Conservation (phyloP, 2,113 vertebrate genomes). For the Macrotis lagotis region DNA sequence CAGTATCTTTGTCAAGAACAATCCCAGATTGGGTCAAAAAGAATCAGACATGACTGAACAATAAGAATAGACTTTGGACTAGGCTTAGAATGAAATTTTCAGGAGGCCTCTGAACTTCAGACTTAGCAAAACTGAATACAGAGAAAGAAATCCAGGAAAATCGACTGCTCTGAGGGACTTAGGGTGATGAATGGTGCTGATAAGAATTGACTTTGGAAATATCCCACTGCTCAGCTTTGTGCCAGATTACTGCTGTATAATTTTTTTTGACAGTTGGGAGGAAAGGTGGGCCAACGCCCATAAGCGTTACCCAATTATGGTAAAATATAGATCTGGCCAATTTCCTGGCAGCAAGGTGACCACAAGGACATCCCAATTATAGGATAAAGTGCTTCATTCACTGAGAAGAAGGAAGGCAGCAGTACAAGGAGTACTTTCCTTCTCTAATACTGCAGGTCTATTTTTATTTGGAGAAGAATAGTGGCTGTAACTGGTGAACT, state of each 20-base stretch:
- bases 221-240: slow-evolving; percentile 29
- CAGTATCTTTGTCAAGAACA: background rate
- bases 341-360: slow-evolving; percentile 63
- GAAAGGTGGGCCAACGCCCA: background rate
- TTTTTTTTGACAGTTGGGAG: slow-evolving; percentile 66
- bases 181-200: slow-evolving; percentile 28
- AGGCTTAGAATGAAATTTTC: background rate
- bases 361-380: slow-evolving; percentile 53
- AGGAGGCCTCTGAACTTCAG: background rate
- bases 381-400: background rate
- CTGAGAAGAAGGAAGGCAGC: background rate
- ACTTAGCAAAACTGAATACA: background rate
- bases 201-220: slow-evolving; percentile 53
- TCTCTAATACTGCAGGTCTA: slow-evolving; percentile 29
- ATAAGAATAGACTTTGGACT: background rate
- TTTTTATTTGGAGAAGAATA: slow-evolving; percentile 40
- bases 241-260: slow-evolving; percentile 47
- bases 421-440: slow-evolving; percentile 10
- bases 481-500: slow-evolving; percentile 51
- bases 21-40: background rate
- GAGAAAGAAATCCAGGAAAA: background rate
- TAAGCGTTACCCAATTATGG: slow-evolving; percentile 67
- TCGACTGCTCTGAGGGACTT: slow-evolving; percentile 7
- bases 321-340: slow-evolving; percentile 40
- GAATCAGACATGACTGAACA: background rate